Evolutionary conservation across 2,888 invertebrate genomes (phyloP).

Genomic region (Philereme vetulata): DNA sequence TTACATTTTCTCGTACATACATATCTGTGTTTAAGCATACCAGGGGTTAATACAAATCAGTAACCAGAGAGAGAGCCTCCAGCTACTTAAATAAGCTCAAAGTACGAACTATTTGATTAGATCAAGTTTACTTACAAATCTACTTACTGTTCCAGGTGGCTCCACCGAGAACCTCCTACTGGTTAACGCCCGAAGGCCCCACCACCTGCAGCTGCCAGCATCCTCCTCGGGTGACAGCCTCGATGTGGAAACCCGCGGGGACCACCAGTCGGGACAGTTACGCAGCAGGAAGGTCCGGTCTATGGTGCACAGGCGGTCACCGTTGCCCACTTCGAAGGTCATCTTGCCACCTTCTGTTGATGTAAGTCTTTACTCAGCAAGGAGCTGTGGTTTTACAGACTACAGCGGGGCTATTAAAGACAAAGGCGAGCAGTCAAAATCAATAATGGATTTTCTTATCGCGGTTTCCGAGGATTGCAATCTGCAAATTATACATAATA

Average conservation of each 20-base stretch:
- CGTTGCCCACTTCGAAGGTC: slow-evolving; percentile 66
- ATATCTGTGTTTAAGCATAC: too few species aligned
- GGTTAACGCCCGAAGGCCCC: slow-evolving; percentile 57
- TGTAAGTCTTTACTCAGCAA: slow-evolving; percentile 42
- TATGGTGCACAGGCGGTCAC: slow-evolving; percentile 67
- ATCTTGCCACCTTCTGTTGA: slow-evolving; percentile 55
- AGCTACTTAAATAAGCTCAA: too few species aligned
- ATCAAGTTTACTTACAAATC: neutral
- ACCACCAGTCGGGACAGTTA: slow-evolving; percentile 49
- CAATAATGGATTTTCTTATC: too few species aligned
- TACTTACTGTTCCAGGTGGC: slow-evolving; percentile 60
- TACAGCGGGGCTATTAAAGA: too few species aligned
- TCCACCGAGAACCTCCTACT: slow-evolving; percentile 74
- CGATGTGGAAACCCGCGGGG: slow-evolving; percentile 69
- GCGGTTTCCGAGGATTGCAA: too few species aligned
- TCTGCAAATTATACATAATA: too few species aligned
- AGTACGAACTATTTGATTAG: too few species aligned
- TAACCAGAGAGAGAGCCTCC: too few species aligned
- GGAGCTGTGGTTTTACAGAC: too few species aligned
- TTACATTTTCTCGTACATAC: too few species aligned
- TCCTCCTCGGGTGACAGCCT: slow-evolving; percentile 77
- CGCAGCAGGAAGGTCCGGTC: slow-evolving; percentile 71
- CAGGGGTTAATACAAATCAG: too few species aligned
- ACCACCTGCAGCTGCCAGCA: slow-evolving; percentile 65
- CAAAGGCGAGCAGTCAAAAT: too few species aligned